Conservation (phyloP, 2,888 invertebrate species). For the Drosophila formosana region DNA sequence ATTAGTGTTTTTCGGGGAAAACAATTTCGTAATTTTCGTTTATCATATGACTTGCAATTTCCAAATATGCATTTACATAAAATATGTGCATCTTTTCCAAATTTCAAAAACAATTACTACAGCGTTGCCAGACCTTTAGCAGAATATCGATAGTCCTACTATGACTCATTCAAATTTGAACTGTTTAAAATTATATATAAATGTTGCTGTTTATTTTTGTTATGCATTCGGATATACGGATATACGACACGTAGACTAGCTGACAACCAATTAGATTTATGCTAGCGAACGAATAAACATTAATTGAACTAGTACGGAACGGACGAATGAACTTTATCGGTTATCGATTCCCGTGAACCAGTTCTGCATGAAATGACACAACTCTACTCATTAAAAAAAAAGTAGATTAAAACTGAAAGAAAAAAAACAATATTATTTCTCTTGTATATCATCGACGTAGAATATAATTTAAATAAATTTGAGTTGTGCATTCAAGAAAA, state of each 20-base stretch:
- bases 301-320: background rate
- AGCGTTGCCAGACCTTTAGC: background rate
- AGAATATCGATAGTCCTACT: background rate
- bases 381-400: slow-evolving; percentile 46
- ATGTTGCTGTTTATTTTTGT: background rate
- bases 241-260: background rate
- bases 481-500: slow-evolving; percentile 10
- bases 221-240: slow-evolving; percentile 5
- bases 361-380: slow-evolving; percentile 21
- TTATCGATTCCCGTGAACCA: background rate
- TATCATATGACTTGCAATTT: too few relatives aligned
- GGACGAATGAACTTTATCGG: background rate
- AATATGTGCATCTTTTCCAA: background rate
- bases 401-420: slow-evolving; percentile 24
- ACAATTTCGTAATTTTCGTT: background rate
- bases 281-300: background rate
- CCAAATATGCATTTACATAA: background rate
- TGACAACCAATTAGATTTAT: background rate
- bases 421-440: slow-evolving; percentile 6
- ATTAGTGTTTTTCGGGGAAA: too few relatives aligned
- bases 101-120: background rate
- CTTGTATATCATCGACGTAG: background rate
- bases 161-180: background rate
- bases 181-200: background rate
- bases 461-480: slow-evolving; percentile 19